Evolutionary conservation across 30 jellyfish, hydroid and myxozoan species (phyloP).

Genomic region (Turritopsis dohrnii): DNA sequence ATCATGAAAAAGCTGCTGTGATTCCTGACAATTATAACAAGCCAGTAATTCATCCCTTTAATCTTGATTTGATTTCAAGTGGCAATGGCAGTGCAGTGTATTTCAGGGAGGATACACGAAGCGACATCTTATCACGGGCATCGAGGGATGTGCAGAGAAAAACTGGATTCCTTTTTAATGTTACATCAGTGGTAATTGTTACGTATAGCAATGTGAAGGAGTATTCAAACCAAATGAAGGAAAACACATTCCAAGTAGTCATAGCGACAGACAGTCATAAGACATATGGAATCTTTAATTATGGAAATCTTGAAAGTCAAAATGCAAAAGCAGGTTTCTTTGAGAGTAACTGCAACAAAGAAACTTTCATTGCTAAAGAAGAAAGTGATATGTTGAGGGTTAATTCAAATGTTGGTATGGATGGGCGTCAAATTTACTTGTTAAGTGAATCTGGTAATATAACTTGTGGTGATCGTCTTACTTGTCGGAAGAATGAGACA

Average conservation of each 20-base stretch:
- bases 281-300: slow-evolving; percentile 6
- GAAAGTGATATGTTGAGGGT: neutral
- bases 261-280: neutral
- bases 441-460: neutral
- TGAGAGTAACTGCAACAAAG: neutral
- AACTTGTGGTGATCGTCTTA: slow-evolving; percentile 13
- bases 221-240: neutral
- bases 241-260: slow-evolving; percentile 9
- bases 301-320: neutral
- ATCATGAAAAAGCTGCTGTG: neutral
- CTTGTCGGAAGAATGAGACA: neutral
- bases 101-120: neutral
- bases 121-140: neutral
- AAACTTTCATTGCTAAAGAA: neutral
- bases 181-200: slow-evolving; percentile 1
- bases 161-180: neutral
- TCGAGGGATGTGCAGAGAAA: neutral
- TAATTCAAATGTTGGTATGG: neutral
- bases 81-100: neutral
- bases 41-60: neutral
- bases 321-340: neutral
- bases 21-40: neutral
- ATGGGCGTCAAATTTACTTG: neutral
- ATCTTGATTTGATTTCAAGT: slow-evolving; percentile 1
- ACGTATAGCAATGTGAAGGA: neutral